Percentiles rank a stretch among this genome's conserved stretches.
These are phyloP conservation scores for Uloborus diversus DNA, from an alignment of 1,140 invertebrate species.

Conservation along the genomic window DNA sequence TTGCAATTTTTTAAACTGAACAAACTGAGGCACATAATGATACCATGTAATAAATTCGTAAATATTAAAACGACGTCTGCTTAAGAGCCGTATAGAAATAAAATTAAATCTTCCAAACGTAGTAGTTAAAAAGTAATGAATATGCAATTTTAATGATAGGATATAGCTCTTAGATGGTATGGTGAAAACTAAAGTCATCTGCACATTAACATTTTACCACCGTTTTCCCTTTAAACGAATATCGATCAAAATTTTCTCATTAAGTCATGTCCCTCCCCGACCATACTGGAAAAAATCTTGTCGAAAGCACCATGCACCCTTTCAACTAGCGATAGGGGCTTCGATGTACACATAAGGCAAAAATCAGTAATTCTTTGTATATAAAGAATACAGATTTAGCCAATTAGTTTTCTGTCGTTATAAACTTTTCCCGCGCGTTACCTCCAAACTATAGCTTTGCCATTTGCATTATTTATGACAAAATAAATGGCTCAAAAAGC, in stretches of 20 bases:
- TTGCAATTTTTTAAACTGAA: too few species aligned
- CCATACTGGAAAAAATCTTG: constrained; percentile 5
- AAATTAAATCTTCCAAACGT: background rate
- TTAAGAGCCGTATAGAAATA: too few species aligned
- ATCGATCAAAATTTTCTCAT: constrained; percentile 45
- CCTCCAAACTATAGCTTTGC: background rate
- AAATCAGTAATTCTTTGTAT: background rate
- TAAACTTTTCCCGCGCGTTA: background rate
- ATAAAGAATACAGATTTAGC: background rate
- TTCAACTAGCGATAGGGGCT: constrained; percentile 18
- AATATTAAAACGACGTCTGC: too few species aligned
- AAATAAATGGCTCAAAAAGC: constrained; percentile 3
- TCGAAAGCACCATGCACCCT: background rate
- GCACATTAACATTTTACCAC: constrained; percentile 6
- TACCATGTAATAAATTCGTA: too few species aligned
- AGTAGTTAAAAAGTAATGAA: constrained; percentile 40
- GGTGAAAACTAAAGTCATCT: background rate
- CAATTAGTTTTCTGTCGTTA: background rate
- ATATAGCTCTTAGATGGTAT: background rate
- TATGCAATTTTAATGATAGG: constrained; percentile 19
- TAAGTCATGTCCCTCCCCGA: constrained; percentile 5
- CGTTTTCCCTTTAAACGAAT: constrained; percentile 23
- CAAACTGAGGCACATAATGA: too few species aligned
- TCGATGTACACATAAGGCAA: background rate
- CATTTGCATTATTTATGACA: constrained; percentile 6